phyloP scores from a whole-genome alignment of 2,797 vertebrate genomes.

The Phrynocephalus vlangalii region DNA sequence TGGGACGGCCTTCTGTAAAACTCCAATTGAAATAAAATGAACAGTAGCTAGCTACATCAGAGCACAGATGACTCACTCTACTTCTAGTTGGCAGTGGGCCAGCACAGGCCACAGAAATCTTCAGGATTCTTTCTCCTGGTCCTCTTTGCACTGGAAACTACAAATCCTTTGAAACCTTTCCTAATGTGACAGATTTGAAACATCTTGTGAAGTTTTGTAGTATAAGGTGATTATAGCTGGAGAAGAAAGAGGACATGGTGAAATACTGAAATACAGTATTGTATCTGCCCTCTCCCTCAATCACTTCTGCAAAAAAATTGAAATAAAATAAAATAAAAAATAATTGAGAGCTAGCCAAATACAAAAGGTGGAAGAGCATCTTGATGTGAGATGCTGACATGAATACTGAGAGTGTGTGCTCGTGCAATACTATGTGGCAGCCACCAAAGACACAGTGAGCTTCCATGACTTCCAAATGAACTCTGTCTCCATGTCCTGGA shows the following conservation, averaged over 20 bases:
- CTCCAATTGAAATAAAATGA: not conserved
- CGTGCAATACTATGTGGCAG: conserved; percentile 27
- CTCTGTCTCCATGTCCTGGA: conserved; percentile 50
- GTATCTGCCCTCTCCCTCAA: not conserved
- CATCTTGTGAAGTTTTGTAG: conserved; percentile 30
- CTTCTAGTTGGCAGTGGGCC: not conserved
- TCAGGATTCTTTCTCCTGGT: not conserved
- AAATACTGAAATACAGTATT: not conserved
- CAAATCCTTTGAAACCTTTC: not conserved
- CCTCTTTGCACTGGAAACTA: not conserved
- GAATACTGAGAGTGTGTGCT: not conserved
- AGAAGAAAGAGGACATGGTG: conserved; percentile 37
- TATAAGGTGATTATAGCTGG: not conserved
- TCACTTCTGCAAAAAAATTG: not conserved
- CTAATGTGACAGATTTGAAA: conserved; percentile 17
- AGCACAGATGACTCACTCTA: not conserved
- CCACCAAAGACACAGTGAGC: conserved; percentile 20
- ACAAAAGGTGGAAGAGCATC: conserved; percentile 20
- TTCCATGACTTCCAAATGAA: conserved; percentile 56
- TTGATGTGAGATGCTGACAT: not conserved
- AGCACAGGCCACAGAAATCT: not conserved
- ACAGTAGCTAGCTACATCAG: not conserved
- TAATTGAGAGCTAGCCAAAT: not conserved
- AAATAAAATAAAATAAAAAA: no score
- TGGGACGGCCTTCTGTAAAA: not conserved